Percentiles rank a stretch among this genome's conserved stretches.
phyloP scores from a whole-genome alignment of 92 coral and sea anemone genomes.

The Epizoanthus illoricatus region DNA sequence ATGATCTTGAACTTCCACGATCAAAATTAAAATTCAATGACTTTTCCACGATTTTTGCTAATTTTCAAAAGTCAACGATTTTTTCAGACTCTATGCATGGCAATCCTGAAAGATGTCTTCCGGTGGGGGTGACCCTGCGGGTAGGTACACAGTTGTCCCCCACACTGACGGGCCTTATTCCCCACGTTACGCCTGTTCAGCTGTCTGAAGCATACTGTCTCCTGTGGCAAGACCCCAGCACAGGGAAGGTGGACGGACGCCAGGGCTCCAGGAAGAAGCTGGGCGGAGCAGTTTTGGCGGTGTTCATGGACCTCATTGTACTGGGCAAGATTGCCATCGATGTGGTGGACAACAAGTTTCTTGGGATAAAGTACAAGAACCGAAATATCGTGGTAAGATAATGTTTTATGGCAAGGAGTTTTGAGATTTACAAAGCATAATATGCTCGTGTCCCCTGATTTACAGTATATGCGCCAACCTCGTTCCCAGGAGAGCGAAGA shows the following conservation, averaged over 20 bases:
- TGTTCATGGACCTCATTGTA: slow-evolving; percentile 58
- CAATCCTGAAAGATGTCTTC: too few species aligned
- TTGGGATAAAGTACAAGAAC: slow-evolving; percentile 43
- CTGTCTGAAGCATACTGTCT: slow-evolving; percentile 71
- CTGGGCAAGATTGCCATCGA: slow-evolving; percentile 58
- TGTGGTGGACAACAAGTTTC: slow-evolving; percentile 49
- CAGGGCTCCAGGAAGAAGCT: slow-evolving; percentile 55
- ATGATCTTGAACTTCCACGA: too few species aligned
- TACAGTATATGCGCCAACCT: too few species aligned
- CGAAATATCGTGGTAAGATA: slow-evolving; percentile 38
- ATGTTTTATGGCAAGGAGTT: too few species aligned
- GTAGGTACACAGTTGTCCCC: background rate
- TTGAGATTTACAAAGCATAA: too few species aligned
- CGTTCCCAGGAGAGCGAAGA: too few species aligned
- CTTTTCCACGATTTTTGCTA: too few species aligned
- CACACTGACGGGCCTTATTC: background rate
- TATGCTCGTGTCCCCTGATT: too few species aligned
- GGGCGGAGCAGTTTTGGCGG: slow-evolving; percentile 64
- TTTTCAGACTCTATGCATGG: too few species aligned
- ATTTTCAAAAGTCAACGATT: too few species aligned
- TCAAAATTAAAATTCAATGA: too few species aligned
- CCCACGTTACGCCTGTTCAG: slow-evolving; percentile 18
- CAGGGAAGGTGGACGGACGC: slow-evolving; percentile 63
- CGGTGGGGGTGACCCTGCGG: background rate
- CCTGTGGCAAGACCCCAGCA: slow-evolving; percentile 63